phyloP scores from a whole-genome alignment of 2,113 vertebrate species.

The Chitala chitala region DNA sequence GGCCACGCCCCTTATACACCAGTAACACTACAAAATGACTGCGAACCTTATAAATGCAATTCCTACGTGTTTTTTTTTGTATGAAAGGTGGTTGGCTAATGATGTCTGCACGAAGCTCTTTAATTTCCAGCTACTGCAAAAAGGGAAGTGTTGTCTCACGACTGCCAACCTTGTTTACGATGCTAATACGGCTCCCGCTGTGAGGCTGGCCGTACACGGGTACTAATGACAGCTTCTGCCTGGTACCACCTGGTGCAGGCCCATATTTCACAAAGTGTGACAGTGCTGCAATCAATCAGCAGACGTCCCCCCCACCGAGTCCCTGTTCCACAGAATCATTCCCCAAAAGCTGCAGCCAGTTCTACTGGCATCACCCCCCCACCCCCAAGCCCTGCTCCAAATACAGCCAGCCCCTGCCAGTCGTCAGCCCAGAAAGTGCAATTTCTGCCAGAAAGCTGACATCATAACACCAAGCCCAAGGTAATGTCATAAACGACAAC shows the following conservation, averaged over 20 bases:
- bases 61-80: neutral
- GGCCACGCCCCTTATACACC: too few species aligned
- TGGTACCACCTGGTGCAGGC: conserved; percentile 32
- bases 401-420: neutral
- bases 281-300: conserved; percentile 33
- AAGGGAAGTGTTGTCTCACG: conserved; percentile 9
- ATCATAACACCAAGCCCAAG: conserved; percentile 8
- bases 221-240: conserved; percentile 27
- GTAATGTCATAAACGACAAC: conserved; percentile 12
- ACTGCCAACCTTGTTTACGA: conserved; percentile 26
- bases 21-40: neutral
- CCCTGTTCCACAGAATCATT: conserved; percentile 22
- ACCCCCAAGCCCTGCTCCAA: neutral
- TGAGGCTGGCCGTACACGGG: conserved; percentile 12
- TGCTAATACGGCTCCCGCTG: conserved; percentile 24
- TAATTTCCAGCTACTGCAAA: conserved; percentile 12
- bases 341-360: conserved; percentile 8
- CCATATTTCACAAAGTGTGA: conserved; percentile 30
- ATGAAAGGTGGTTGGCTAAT: too few species aligned
- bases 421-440: neutral
- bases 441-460: conserved; percentile 5
- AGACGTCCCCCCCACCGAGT: conserved; percentile 26
- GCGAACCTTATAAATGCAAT: neutral
- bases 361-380: neutral
- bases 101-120: conserved; percentile 2